Evolutionary conservation across 2,888 invertebrate genomes (phyloP), one percentile per base, ranked within the genome.

Genomic region (Tholera decimalis): DNA sequence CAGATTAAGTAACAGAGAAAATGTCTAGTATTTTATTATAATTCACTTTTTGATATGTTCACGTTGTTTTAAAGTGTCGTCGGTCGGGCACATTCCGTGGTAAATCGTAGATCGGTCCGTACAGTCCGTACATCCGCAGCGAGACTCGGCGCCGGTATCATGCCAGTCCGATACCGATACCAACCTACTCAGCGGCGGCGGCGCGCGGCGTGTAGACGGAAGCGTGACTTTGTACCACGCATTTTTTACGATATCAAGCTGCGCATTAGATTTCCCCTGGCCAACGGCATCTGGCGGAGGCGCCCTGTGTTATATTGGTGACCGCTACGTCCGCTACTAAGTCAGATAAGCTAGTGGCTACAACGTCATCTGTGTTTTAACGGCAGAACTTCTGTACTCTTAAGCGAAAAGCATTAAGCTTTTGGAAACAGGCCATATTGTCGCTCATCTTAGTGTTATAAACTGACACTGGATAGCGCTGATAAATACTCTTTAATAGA

Each of bases 181-280:
- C n/a, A n/a, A n/a, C n/a, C n/a, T n/a, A 76, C 53, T 47, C 65
- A 61, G 60, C 43, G 49, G 43, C 67, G 47, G 41, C 70, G 26
- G 44, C n/a, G n/a, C n/a, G n/a, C 70, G 26, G 61, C 69, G 71
- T 80, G 80, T 83, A 79, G 85, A 83, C 77, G 82, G 76, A 83
- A 80, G 80, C 77, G 73, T 71, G 55, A 67, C 65, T 73, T 75
- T 75, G 80, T 76, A 73, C 55, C 66, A 77, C 70, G 76, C 75
- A 71, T 58, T 73, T 66, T 63, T 54, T 73, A 72, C 66, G 75
- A 66, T 68, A 69, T 60, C 65, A 70, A 53, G 65, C 73, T 64
- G 67, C 71, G 76, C 73, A 71, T 77, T 72, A 53, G 57, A 66
- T 60, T 50, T 9, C 47, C 47, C 8, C n/a, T n/a, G 24, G 26